Percentiles rank a stretch among this genome's conserved stretches.
phyloP scores from a whole-genome alignment of 2,113 vertebrate genomes.

The Pluvialis apricaria region DNA sequence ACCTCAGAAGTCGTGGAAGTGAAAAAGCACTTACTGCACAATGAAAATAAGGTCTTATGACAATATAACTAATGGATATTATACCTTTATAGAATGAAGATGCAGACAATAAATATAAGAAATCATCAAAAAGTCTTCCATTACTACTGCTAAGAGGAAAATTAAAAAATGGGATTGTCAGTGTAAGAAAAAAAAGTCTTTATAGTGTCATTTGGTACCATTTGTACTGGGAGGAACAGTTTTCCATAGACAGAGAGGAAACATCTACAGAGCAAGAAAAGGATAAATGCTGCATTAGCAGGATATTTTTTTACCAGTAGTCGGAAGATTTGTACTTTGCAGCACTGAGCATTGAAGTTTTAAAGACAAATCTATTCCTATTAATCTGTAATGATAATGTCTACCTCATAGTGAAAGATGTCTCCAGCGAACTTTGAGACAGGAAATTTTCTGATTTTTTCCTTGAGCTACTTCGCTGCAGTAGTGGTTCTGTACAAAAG shows the following conservation, averaged over 20 bases:
- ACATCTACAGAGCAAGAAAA: background rate
- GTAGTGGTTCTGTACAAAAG: background rate
- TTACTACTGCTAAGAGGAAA: background rate
- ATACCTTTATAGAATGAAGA: constrained; percentile 21
- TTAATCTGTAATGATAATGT: background rate
- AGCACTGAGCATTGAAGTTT: background rate
- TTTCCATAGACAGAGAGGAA: background rate
- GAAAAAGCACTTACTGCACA: constrained; percentile 37
- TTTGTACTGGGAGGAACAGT: background rate
- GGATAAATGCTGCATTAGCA: background rate
- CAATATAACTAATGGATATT: constrained; percentile 59
- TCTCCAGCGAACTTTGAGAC: background rate
- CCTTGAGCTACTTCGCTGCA: background rate
- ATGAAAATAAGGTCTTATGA: constrained; percentile 34
- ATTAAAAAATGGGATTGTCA: background rate
- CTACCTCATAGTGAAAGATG: background rate
- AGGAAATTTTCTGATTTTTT: background rate
- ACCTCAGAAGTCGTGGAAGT: constrained; percentile 21
- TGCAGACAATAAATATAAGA: background rate
- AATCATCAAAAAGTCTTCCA: background rate
- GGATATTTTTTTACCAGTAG: background rate
- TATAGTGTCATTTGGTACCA: background rate
- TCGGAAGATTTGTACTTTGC: background rate
- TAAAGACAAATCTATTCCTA: background rate
- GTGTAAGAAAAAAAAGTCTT: background rate